Evolutionary conservation across 2,113 vertebrate genomes (phyloP).

Genomic region (Elephantulus edwardii): DNA sequence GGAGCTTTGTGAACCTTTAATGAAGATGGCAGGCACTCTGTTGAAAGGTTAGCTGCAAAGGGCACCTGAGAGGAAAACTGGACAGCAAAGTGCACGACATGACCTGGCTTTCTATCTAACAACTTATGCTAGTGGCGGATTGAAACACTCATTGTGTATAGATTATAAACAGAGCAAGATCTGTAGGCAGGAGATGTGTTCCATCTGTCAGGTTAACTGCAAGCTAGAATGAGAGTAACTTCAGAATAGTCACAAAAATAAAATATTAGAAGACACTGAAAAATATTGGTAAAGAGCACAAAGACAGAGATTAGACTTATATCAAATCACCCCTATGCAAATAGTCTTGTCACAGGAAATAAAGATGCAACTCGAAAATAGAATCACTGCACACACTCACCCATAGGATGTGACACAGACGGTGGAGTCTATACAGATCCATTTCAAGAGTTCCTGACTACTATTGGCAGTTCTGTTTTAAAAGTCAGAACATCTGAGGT

Average conservation of each 20-base stretch:
- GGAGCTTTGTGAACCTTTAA: constrained; percentile 20
- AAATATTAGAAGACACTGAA: constrained; percentile 45
- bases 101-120: not conserved
- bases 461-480: not conserved
- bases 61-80: constrained; percentile 47
- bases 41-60: constrained; percentile 62
- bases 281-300: not conserved
- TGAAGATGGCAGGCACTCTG: constrained; percentile 35
- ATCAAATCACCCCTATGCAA: not conserved
- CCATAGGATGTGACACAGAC: not conserved
- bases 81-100: constrained; percentile 43
- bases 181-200: constrained; percentile 9
- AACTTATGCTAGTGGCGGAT: not conserved
- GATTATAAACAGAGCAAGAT: constrained; percentile 57
- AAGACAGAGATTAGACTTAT: not conserved
- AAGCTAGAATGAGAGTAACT: constrained; percentile 32
- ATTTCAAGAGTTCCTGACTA: not conserved
- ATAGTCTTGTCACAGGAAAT: not conserved
- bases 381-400: not conserved
- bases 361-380: not conserved
- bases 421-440: not conserved
- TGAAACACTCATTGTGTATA: constrained; percentile 29
- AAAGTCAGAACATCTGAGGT: not conserved
- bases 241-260: constrained; percentile 25
- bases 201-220: constrained; percentile 39